Evolutionary conservation across 2,888 invertebrate species (phyloP), one percentile per base, ranked within the genome.

Genomic region (Coleophora flavipennella): DNA sequence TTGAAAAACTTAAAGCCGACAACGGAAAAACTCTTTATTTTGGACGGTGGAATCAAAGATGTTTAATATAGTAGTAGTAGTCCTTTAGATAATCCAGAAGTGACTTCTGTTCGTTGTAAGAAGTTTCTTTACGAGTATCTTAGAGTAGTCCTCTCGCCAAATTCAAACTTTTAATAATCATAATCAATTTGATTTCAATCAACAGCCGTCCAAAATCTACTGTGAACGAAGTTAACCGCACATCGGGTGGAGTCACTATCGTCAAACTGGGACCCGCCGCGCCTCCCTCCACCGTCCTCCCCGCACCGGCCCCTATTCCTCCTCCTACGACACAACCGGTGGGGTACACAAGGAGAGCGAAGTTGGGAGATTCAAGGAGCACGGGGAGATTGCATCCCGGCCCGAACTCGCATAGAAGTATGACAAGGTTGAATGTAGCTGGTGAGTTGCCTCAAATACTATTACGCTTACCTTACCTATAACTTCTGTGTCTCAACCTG

Each of bases 181-280:
- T 32, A 9, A 33, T 33, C 26, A 11, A 29, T 35, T 28, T 12
- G n/a, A n/a, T 27, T 54, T 47, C 0, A 20, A 20, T 6, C 57
- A 73, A 70, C 40, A 68, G 60, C 33, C 70, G 77, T 11, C 77
- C 76, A 1, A 76, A 77, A 44, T 69, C 77, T 0, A 66, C 67
- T 1, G 48, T 62, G 10, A 64, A 87, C 58, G 89, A 90, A 64
- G 89, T 91, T 31, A 90, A 90, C 62, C 88, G 91, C 45, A 92
- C 89, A 1, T 89, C 91, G 0, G 90, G 91, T 2, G 92, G 92
- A 3, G 91, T 93, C 6, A 94, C 93, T 1, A 92, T 93, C 44
- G 93, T 93, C 14, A 92, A 92, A 65, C 86, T 93, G 10, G 38
- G 43, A 43, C 46, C 42, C 37, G 40, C 42, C 36, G n/a, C 29